These are phyloP conservation scores for Drosophila albomicans DNA, from an alignment of 1,140 invertebrate species.

Conservation along the genomic window DNA sequence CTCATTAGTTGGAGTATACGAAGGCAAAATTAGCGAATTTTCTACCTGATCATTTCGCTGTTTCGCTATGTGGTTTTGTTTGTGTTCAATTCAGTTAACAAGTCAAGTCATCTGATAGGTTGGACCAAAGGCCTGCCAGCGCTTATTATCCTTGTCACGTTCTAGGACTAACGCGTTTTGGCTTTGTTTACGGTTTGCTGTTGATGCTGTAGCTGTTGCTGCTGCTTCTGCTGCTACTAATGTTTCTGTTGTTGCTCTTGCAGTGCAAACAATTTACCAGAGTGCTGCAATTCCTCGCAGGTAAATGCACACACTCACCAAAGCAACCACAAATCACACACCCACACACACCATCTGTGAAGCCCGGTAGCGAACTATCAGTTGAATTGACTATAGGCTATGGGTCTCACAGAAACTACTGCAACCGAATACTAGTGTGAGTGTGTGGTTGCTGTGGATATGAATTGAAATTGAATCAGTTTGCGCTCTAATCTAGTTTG, in stretches of 20 bases:
- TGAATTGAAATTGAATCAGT: too few relatives aligned
- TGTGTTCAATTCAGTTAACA: slow-evolving; percentile 50
- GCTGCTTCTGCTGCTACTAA: neutral
- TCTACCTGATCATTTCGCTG: neutral
- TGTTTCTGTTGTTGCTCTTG: slow-evolving; percentile 24
- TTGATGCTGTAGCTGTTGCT: slow-evolving; percentile 8
- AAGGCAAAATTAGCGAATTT: neutral
- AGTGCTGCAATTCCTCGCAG: slow-evolving; percentile 55
- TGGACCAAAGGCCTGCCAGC: slow-evolving; percentile 11
- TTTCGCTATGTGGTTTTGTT: slow-evolving; percentile 17
- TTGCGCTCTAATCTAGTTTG: too few relatives aligned
- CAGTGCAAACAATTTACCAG: slow-evolving; percentile 60
- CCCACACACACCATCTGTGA: slow-evolving; percentile 7
- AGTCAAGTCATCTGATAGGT: slow-evolving; percentile 12
- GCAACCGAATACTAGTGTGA: too few relatives aligned
- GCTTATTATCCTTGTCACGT: slow-evolving; percentile 65
- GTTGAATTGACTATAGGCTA: slow-evolving; percentile 23
- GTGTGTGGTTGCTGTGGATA: too few relatives aligned
- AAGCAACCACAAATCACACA: slow-evolving; percentile 15
- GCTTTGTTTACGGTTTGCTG: slow-evolving; percentile 49
- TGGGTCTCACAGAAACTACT: neutral
- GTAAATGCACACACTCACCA: slow-evolving; percentile 39
- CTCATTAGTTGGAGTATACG: too few relatives aligned
- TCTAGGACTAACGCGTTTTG: slow-evolving; percentile 40
- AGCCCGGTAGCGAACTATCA: slow-evolving; percentile 19